These are phyloP conservation scores for Cybosia mesomella DNA, from an alignment of 2,888 invertebrate species.

Conservation along the genomic window DNA sequence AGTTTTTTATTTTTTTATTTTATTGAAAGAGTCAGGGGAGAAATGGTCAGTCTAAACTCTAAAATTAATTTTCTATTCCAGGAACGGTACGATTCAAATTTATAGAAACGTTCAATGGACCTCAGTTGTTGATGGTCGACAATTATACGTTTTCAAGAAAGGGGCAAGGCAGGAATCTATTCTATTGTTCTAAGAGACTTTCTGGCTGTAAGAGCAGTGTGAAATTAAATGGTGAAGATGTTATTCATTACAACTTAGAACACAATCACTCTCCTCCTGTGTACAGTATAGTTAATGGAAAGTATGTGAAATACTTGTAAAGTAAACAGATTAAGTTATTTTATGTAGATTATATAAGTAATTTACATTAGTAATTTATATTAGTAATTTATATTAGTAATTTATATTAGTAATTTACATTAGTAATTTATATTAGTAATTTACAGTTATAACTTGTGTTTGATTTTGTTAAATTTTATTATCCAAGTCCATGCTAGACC, in stretches of 20 bases:
- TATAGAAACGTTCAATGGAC: constrained; percentile 35
- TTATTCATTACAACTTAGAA: constrained; percentile 10
- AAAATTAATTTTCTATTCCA: constrained; percentile 15
- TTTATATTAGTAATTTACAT: no score
- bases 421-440: no score
- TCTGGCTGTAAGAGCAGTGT: constrained; percentile 32
- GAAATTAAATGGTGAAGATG: constrained; percentile 7
- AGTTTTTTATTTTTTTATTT: no score
- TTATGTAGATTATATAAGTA: no score
- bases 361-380: no score
- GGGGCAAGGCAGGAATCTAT: constrained; percentile 35
- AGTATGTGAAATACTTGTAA: constrained; percentile 13
- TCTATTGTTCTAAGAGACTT: constrained; percentile 54
- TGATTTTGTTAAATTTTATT: no score
- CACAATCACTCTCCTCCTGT: constrained; percentile 20
- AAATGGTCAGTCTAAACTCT: neutral
- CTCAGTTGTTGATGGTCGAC: constrained; percentile 40
- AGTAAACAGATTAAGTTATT: no score
- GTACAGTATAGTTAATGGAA: constrained; percentile 7
- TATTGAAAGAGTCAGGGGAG: no score
- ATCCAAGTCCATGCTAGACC: no score
- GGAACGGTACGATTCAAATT: constrained; percentile 15
- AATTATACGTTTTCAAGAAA: constrained; percentile 47
- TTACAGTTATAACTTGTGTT: no score
- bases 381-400: no score